Base-by-base conservation (phyloP, 2,888 invertebrate species). In the Altica lythri region DNA sequence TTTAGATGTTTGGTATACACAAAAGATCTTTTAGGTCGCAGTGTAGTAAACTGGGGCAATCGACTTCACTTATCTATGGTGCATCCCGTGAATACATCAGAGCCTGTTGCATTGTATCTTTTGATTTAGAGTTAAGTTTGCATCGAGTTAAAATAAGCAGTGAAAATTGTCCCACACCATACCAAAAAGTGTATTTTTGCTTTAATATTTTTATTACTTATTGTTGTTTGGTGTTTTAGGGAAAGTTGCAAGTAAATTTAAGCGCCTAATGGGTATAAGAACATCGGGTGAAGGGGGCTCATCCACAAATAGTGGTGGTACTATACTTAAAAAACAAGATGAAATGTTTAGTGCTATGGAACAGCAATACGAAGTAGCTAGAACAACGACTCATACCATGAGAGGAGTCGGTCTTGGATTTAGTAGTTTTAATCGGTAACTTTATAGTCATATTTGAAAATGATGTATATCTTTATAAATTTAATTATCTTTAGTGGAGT, bases 301-400 rank as follows among this genome's bases (percentile, higher is more conserved):
- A 25, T 76, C 79, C 10, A 62, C 77, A 0, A 80, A 76, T 17
- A n/a, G n/a, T n/a, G n/a, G n/a, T n/a, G n/a, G n/a, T n/a, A 86
- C 86, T 63, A 83, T 84, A 2, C 77, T 86, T 30, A 86, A 85
- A 67, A 86, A 86, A 65, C 86, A 87, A 67, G 88, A 92, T 68
- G 93, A 95, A 72, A 84, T 96, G 81, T 96, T 97, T 77, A 85
- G 85, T 62, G 89, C 90, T 43, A 90, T 98, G 87, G 96, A 98
- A 72, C 90, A 92, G 63, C 96, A 98, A 75, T 98, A 98, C 72
- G 95, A 96, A 76, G 92, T 94, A 46, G 97, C 97, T 0, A 82
- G 97, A 25, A 91, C 95, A 60, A 90, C 94, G 13, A 98, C 97
- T 0, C 97, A 97, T 78, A 95, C 96, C 6, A 95, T 96, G 83